Percentiles rank a stretch among this genome's conserved stretches.
phyloP scores from a whole-genome alignment of 1,140 invertebrate genomes.

The Caerostris darwini region DNA sequence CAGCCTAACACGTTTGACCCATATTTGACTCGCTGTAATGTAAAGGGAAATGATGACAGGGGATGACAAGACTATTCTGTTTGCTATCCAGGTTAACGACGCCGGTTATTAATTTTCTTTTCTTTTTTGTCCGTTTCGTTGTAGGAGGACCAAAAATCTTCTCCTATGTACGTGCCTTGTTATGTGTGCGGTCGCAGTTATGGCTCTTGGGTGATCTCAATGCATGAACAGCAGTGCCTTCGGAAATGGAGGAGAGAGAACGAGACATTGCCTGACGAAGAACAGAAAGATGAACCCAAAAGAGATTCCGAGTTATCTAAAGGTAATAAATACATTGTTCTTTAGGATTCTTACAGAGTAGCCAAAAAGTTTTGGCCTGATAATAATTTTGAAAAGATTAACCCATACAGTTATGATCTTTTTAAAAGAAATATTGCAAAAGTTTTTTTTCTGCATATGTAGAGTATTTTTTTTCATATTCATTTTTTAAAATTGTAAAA shows the following conservation, averaged over 20 bases:
- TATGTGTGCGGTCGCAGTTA: constrained; percentile 90
- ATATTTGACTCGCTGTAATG: not conserved
- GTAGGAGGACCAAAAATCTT: constrained; percentile 80
- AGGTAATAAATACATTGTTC: not conserved
- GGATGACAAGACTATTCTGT: not conserved
- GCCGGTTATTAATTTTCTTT: constrained; percentile 1
- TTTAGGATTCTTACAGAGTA: not conserved
- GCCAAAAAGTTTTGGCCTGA: not conserved
- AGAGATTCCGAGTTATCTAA: not conserved
- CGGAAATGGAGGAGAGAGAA: constrained; percentile 89
- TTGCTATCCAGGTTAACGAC: constrained; percentile 25
- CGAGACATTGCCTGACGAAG: constrained; percentile 85
- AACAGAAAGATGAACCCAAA: constrained; percentile 84
- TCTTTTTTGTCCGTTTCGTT: not conserved
- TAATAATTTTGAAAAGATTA: no score
- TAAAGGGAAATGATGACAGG: not conserved
- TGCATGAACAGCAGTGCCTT: constrained; percentile 90
- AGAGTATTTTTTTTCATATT: no score
- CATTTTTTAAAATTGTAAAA: no score
- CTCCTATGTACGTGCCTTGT: constrained; percentile 84
- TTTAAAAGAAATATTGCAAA: no score
- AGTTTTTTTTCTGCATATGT: no score
- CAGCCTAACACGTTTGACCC: constrained; percentile 3
- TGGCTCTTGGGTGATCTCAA: constrained; percentile 87
- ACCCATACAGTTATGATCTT: no score